Evolutionary conservation across 2,113 vertebrate species (phyloP).

Genomic region (Acrocephalus arundinaceus): DNA sequence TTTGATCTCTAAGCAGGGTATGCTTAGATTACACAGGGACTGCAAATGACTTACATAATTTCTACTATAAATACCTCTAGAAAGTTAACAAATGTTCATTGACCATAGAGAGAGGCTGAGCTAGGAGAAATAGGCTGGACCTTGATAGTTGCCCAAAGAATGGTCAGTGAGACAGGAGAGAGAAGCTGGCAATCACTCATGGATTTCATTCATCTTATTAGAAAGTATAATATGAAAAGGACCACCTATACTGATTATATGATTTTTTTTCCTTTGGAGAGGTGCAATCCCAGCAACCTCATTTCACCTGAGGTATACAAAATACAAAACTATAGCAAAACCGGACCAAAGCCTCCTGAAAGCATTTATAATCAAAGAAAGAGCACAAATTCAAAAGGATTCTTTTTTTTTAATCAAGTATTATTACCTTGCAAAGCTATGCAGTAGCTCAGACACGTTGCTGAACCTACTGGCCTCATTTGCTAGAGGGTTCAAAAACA

Average conservation of each 20-base stretch:
- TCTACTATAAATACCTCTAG: not conserved
- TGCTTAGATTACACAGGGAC: not conserved
- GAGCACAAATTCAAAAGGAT: not conserved
- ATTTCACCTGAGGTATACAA: not conserved
- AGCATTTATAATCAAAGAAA: not conserved
- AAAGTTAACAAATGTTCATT: not conserved
- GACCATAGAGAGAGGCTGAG: not conserved
- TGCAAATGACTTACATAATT: not conserved
- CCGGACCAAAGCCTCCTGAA: not conserved
- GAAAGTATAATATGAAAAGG: not conserved
- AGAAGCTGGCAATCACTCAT: not conserved
- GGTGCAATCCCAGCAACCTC: not conserved
- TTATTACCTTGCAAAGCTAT: not conserved
- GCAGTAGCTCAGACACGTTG: not conserved
- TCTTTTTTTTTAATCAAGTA: not conserved
- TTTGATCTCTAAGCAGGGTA: not conserved
- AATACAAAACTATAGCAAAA: slow-evolving; percentile 1
- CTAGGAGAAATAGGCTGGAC: not conserved
- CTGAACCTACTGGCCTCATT: not conserved
- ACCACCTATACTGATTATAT: not conserved
- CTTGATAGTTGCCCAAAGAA: not conserved
- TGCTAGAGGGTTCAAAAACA: not conserved
- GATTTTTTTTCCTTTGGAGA: not conserved
- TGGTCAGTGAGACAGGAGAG: not conserved
- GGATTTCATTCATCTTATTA: not conserved